Evolutionary conservation across 2,888 invertebrate species (phyloP), one percentile per base, ranked within the genome.

Genomic region (Torymus aiolomorphi): DNA sequence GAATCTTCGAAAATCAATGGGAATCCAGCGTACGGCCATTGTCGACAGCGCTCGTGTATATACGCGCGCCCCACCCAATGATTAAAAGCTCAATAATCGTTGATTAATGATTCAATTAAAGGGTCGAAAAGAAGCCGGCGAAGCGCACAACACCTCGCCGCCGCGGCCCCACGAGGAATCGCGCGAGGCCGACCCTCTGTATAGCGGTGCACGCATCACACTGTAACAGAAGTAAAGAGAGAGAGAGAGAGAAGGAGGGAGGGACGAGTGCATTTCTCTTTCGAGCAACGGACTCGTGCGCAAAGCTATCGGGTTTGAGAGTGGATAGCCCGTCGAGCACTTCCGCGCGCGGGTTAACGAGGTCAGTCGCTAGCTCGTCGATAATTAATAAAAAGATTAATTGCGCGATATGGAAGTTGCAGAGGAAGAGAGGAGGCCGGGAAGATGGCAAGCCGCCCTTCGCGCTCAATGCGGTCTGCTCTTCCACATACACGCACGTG

Each of bases 321-420:
- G 56, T 66, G 24, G 51, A 77, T 71, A 70, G 57, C 56, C 54
- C 51, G 51, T 71, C 71, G 70, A 72, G 61, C 31, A 66, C 78
- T 73, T 78, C 69, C 73, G 73, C 62, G 67, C 54, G 72, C 84
- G 84, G 86, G 84, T 86, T 85, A 87, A 86, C 85, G 85, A 84
- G 86, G 85, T 86, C 85, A 85, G 83, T 20, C 84, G 84, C 83
- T 16, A 54, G 69, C 83, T 84, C 82, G 84, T 85, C 85, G 87
- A 86, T 87, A 87, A 88, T 87, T 86, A 88, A 87, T 87, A 88
- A 88, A 85, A 85, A 86, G 86, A 87, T 88, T 87, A 86, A 88
- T 88, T 85, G 85, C 83, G 82, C 83, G 86, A 87, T 84, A 86
- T 84, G 83, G 83, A 83, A 84, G 84, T 85, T 84, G 83, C 83